A percentile compares a stretch with the other conserved stretches of the same genome.
Evolutionary conservation across 2,113 vertebrate genomes (phyloP).

Genomic region (Brienomyrus longianalis): DNA sequence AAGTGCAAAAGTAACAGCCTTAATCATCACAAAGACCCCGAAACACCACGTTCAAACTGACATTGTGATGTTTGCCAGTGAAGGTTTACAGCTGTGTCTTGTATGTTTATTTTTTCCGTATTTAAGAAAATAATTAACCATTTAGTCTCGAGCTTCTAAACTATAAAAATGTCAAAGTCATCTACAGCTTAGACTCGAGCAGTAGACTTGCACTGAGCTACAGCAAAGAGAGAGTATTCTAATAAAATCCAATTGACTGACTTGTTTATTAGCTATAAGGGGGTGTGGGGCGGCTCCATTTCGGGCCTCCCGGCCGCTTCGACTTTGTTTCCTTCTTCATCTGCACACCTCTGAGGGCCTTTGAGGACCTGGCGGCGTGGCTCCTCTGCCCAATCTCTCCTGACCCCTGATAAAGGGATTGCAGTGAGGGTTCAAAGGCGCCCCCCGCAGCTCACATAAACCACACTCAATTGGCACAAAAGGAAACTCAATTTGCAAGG

Average conservation of each 20-base stretch:
- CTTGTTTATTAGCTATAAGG: constrained; percentile 61
- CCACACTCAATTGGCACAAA: constrained; percentile 68
- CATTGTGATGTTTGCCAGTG: not conserved
- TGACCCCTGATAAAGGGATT: constrained; percentile 53
- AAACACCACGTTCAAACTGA: not conserved
- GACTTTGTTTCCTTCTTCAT: constrained; percentile 37
- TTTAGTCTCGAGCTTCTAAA: not conserved
- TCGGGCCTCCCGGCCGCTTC: constrained; percentile 43
- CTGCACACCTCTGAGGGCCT: not conserved
- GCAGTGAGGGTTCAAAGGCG: constrained; percentile 64
- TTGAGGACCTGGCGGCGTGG: constrained; percentile 48
- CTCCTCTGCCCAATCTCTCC: constrained; percentile 36
- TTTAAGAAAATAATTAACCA: not conserved
- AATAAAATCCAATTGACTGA: constrained; percentile 60
- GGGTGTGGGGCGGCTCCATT: constrained; percentile 51
- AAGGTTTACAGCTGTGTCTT: not conserved
- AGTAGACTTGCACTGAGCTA: constrained; percentile 36
- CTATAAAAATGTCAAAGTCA: not conserved
- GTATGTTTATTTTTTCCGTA: not conserved
- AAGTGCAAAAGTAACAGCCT: not conserved
- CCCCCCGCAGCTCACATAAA: constrained; percentile 65
- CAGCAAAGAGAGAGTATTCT: constrained; percentile 53
- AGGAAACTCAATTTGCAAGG: constrained; percentile 67
- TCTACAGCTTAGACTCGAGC: not conserved
- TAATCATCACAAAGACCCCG: not conserved